These are phyloP conservation scores for Cyclina sinensis DNA, from an alignment of 1,140 invertebrate genomes.

Conservation along the genomic window DNA sequence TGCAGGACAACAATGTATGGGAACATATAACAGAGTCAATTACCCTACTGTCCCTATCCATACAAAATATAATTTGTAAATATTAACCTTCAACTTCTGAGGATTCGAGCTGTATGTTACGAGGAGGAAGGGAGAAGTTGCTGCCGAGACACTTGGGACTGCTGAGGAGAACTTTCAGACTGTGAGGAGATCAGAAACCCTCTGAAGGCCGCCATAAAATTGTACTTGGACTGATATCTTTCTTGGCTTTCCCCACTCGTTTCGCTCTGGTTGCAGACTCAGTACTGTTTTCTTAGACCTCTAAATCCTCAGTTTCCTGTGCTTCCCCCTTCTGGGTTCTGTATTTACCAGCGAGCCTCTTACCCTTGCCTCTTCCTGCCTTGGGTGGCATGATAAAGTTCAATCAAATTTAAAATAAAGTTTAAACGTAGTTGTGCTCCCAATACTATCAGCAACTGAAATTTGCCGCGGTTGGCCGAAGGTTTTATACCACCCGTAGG, in stretches of 20 bases:
- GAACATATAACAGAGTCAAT: constrained; percentile 13
- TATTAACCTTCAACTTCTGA: constrained; percentile 5
- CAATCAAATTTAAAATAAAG: too few relatives aligned
- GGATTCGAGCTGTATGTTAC: constrained; percentile 28
- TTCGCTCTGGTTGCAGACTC: constrained; percentile 22
- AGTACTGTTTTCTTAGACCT: constrained; percentile 45
- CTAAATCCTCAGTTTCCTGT: constrained; percentile 38
- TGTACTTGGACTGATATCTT: constrained; percentile 21
- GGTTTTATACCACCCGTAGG: too few relatives aligned
- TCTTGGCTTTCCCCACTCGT: too few relatives aligned
- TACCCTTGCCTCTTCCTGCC: too few relatives aligned
- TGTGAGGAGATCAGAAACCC: constrained; percentile 2
- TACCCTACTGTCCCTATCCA: not conserved
- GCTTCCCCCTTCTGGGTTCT: constrained; percentile 49
- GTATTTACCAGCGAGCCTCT: not conserved
- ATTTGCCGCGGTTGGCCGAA: too few relatives aligned
- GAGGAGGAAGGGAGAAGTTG: not conserved
- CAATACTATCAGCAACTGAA: too few relatives aligned
- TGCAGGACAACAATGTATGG: constrained; percentile 51
- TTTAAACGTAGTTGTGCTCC: too few relatives aligned
- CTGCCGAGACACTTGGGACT: too few relatives aligned
- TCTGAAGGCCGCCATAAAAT: not conserved
- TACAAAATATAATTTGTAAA: too few relatives aligned
- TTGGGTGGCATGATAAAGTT: too few relatives aligned
- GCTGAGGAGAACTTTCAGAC: constrained; percentile 19